phyloP scores from a whole-genome alignment of 2,888 invertebrate species.

The Leptinotarsa haldemani region DNA sequence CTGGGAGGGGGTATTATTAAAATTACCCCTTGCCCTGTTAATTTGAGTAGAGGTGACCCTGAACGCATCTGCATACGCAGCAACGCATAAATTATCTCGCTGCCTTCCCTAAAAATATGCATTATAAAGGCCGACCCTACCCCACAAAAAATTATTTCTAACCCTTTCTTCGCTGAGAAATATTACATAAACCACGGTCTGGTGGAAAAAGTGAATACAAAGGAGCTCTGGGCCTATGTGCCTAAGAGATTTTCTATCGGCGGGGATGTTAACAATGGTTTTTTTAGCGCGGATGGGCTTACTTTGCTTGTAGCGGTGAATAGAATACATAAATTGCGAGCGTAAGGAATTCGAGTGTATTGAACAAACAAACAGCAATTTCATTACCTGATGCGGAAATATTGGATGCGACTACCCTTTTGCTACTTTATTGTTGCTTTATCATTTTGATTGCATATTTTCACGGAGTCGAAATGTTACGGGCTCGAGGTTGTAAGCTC shows the following conservation, averaged over 20 bases:
- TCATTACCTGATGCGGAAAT: slow-evolving; percentile 37
- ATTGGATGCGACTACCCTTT: slow-evolving; percentile 31
- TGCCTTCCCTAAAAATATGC: slow-evolving; percentile 55
- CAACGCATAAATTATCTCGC: slow-evolving; percentile 56
- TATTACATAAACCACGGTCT: slow-evolving; percentile 68
- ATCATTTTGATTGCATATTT: slow-evolving; percentile 10
- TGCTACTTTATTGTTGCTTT: slow-evolving; percentile 15
- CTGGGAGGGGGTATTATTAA: slow-evolving; percentile 57
- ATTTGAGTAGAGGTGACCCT: slow-evolving; percentile 57
- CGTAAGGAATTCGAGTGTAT: slow-evolving; percentile 42
- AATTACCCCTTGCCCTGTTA: slow-evolving; percentile 54
- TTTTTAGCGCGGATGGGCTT: slow-evolving; percentile 42
- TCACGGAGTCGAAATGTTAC: too few species aligned
- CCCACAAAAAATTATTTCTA: slow-evolving; percentile 51
- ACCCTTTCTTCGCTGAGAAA: slow-evolving; percentile 61
- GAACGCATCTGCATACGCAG: slow-evolving; percentile 60
- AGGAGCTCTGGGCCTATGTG: slow-evolving; percentile 37
- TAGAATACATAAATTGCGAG: slow-evolving; percentile 42
- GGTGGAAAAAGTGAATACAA: slow-evolving; percentile 68
- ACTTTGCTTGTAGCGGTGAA: slow-evolving; percentile 45
- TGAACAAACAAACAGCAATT: slow-evolving; percentile 44
- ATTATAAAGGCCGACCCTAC: slow-evolving; percentile 55
- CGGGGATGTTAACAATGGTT: slow-evolving; percentile 43
- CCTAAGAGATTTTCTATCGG: slow-evolving; percentile 42
- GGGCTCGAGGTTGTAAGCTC: too few species aligned